Percentiles rank a stretch among this genome's conserved stretches.
phyloP scores from a whole-genome alignment of 2,888 invertebrate species.

The Nephrotoma guestfalica region DNA sequence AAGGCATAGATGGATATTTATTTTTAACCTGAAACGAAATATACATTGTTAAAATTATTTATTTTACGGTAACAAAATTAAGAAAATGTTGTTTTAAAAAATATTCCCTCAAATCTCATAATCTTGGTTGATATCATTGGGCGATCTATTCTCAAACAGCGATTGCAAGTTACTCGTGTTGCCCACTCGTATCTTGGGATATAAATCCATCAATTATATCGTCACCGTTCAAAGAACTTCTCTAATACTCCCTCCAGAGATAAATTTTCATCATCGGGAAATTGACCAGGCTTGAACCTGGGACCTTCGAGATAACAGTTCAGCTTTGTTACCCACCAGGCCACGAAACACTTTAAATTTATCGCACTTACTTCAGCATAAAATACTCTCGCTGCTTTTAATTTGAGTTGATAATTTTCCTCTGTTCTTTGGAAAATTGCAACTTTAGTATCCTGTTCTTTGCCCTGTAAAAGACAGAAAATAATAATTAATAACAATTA shows the following conservation, averaged over 20 bases:
- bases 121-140: conserved; percentile 21
- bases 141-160: conserved; percentile 5
- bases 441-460: conserved; percentile 86
- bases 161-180: neutral
- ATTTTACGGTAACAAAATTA: too few species aligned
- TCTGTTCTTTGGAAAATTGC: conserved; percentile 98
- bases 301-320: neutral
- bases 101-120: conserved; percentile 33
- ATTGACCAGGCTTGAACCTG: neutral
- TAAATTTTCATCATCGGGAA: neutral
- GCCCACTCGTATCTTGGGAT: neutral
- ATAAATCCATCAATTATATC: neutral
- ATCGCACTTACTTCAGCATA: conserved; percentile 55
- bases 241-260: neutral
- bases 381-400: conserved; percentile 90
- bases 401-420: conserved; percentile 89
- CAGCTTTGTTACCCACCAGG: neutral
- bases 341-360: neutral
- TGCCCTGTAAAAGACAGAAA: conserved; percentile 41
- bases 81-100: neutral
- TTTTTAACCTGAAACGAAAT: conserved; percentile 46
- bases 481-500: conserved; percentile 4
- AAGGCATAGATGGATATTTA: conserved; percentile 94
- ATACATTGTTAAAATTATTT: too few species aligned
- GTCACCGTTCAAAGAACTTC: neutral